phyloP scores from a whole-genome alignment of 2,113 vertebrate species.

The Crotalus horridus region DNA sequence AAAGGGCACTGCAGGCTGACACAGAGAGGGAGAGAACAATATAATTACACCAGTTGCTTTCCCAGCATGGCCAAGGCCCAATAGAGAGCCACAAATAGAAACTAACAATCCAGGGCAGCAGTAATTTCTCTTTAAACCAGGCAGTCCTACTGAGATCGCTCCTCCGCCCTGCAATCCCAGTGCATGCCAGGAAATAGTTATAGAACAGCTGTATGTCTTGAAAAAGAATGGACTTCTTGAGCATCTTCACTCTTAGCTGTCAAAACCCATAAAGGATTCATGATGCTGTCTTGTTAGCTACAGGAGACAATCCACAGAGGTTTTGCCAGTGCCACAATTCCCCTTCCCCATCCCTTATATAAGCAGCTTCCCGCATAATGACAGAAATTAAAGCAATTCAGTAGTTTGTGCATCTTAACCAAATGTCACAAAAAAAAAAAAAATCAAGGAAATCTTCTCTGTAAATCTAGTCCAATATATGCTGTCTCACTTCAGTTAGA shows the following conservation, averaged over 20 bases:
- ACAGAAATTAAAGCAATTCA: not conserved
- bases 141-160: not conserved
- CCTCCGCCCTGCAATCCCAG: not conserved
- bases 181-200: not conserved
- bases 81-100: not conserved
- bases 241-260: fast-evolving
- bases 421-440: not conserved
- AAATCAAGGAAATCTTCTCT: not conserved
- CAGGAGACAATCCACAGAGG: not conserved
- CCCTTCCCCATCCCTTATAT: not conserved
- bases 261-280: slow-evolving; percentile 6
- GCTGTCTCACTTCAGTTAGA: not conserved
- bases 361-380: not conserved
- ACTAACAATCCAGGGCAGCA: not conserved
- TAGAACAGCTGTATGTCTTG: not conserved
- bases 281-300: not conserved
- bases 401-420: fast-evolving
- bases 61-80: not conserved
- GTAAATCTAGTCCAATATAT: fast-evolving
- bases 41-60: slow-evolving; percentile 7
- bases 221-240: not conserved
- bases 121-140: not conserved
- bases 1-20: not conserved
- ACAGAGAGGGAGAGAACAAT: not conserved
- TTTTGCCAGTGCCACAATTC: not conserved